These are phyloP conservation scores for Harpalus rubripes DNA, from an alignment of 2,888 invertebrate species.

Conservation along the genomic window DNA sequence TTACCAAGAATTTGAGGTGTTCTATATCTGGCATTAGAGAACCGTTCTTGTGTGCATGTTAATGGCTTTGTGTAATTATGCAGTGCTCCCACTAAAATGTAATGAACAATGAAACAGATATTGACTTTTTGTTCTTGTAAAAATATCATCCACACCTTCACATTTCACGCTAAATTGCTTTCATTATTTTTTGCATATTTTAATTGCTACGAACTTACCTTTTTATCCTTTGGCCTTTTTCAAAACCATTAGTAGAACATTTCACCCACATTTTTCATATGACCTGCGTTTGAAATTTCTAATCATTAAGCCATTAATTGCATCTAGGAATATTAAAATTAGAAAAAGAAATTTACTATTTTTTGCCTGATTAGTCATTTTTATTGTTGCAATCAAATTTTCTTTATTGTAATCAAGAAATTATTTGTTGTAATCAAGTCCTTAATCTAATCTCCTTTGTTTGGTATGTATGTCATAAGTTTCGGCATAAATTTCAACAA, in stretches of 20 bases:
- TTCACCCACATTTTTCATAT: background rate
- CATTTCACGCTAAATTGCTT: constrained; percentile 16
- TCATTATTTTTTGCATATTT: constrained; percentile 44
- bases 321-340: too few species aligned
- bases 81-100: constrained; percentile 20
- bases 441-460: too few species aligned
- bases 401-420: too few species aligned
- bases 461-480: too few species aligned
- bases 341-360: too few species aligned
- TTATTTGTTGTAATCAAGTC: too few species aligned
- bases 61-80: constrained; percentile 21
- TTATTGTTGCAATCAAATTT: too few species aligned
- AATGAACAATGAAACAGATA: constrained; percentile 35
- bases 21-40: background rate
- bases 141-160: constrained; percentile 20
- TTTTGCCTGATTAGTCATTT: too few species aligned
- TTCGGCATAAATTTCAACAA: too few species aligned
- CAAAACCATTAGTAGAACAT: constrained; percentile 19
- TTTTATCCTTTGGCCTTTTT: constrained; percentile 17
- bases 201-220: constrained; percentile 32
- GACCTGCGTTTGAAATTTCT: background rate
- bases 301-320: too few species aligned
- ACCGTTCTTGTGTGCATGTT: background rate
- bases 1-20: background rate
- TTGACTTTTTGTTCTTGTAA: constrained; percentile 24